phyloP scores from a whole-genome alignment of 2,797 vertebrate species.

The Acrossocheilus wenchowensis region DNA sequence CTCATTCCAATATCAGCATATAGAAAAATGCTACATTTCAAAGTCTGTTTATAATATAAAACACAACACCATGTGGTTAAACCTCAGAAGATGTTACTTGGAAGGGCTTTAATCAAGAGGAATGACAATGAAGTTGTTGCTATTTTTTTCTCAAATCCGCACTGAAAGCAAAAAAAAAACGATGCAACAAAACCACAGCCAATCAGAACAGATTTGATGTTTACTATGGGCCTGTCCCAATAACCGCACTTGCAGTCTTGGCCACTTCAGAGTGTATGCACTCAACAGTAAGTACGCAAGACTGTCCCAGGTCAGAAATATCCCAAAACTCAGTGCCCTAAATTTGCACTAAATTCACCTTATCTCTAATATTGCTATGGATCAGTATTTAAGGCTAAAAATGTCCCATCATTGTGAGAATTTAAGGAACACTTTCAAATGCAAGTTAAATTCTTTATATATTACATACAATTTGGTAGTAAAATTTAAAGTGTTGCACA shows the following conservation, averaged over 20 bases:
- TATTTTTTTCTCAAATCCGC: neutral
- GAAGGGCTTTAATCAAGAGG: neutral
- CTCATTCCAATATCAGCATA: neutral
- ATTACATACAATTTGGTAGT: neutral
- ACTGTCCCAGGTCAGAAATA: neutral
- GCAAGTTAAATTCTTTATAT: neutral
- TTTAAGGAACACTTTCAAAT: neutral
- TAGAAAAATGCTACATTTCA: neutral
- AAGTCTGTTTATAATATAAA: conserved; percentile 12
- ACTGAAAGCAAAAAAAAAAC: neutral
- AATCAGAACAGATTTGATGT: neutral
- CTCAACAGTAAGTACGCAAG: neutral
- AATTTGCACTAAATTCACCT: neutral
- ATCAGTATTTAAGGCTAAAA: neutral
- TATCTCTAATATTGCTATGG: neutral
- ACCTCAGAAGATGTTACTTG: neutral
- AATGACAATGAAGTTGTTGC: neutral
- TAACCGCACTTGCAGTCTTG: neutral
- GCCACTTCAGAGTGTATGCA: neutral
- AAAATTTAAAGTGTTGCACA: neutral
- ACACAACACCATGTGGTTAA: neutral
- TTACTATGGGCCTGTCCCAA: neutral
- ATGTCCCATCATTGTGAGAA: neutral
- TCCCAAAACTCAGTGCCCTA: neutral
- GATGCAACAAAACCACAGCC: neutral